Base-by-base conservation (phyloP, 2,797 vertebrate genomes). In the Vireo griseus region DNA sequence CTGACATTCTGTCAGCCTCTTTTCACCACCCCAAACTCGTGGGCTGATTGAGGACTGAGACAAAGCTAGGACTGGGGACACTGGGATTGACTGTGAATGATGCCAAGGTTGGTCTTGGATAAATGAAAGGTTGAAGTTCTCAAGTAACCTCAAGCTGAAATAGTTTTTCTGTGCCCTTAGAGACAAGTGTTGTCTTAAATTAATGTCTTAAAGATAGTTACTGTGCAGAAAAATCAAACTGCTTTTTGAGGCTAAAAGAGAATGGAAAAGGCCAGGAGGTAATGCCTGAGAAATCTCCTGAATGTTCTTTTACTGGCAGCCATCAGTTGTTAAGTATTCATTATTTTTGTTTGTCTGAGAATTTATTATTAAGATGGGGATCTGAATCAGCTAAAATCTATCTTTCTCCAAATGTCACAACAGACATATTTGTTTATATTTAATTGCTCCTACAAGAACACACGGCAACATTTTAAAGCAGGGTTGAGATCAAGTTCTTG, bases 291-390 rank as follows among this genome's bases (percentile, higher is more conserved):
- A 66, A 58, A 74, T 58, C 9, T 63, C 40, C 40, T 71, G 31
- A 13, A 44, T 3, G 0, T 74, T 68, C 22, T 79, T 74, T 74
- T 44, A 12, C 10, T 72, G 22, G 11, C 29, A 89, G 20, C 20
- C 16, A 1, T 16, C 47, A 65, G n/a, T 7, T 20, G 13, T 13
- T 20, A 24, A 45, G n/a, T n/a, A 33, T 39, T 51, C 33, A 16
- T 33, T 24, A 1, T 9, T 13, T 75, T 51, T 5, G 2, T 59
- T 89, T 37, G n/a, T 14, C 39, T 87, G 54, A 37, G 16, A 48
- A n/a, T 24, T 16, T n/a, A n/a, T 19, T 45, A 22, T 42, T 57
- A 72, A 21, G 42, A 33, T 2, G 1, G 7, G 20, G 3, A 1
- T 16, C 42, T 88, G 44, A 79, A 65, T 73, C 59, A 69, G 18